These are phyloP conservation scores for Drosophila yakuba DNA, from an alignment of 1,140 invertebrate genomes.

Conservation along the genomic window DNA sequence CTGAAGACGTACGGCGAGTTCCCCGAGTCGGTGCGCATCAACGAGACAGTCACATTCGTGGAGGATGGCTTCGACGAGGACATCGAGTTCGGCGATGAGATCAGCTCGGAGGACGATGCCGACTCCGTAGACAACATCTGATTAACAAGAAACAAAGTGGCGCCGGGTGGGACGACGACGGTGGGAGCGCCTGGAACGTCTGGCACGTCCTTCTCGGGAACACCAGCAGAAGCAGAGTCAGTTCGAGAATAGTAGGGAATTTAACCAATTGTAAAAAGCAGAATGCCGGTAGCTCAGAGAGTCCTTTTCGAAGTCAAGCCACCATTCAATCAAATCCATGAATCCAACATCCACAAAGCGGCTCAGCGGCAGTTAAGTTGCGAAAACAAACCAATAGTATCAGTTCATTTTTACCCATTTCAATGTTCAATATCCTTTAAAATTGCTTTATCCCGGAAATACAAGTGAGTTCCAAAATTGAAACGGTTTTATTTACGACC, in stretches of 20 bases:
- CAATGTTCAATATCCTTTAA: conserved; percentile 33
- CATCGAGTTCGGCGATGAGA: conserved; percentile 97
- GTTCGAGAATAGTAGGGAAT: conserved; percentile 75
- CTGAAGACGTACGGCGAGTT: conserved; percentile 99
- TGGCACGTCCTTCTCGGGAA: conserved; percentile 28
- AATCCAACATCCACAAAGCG: conserved; percentile 10
- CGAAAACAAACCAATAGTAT: conserved; percentile 16
- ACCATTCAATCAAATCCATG: not conserved
- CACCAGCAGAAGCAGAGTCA: conserved; percentile 47
- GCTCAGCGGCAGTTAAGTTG: conserved; percentile 1
- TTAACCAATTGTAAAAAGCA: conserved; percentile 78
- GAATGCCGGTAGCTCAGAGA: conserved; percentile 14
- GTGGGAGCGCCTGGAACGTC: conserved; percentile 28
- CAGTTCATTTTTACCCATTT: conserved; percentile 44
- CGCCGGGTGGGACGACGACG: conserved; percentile 41
- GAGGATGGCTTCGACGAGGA: conserved; percentile 97
- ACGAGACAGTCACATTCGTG: conserved; percentile 96
- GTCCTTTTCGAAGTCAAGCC: conserved; percentile 11
- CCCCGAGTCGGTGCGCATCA: conserved; percentile 98
- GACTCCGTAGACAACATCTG: conserved; percentile 90
- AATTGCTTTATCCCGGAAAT: conserved; percentile 32
- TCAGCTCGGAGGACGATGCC: conserved; percentile 94
- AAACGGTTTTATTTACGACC: conserved; percentile 39
- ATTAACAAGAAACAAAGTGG: conserved; percentile 74
- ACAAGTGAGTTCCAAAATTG: conserved; percentile 49